Percentiles rank a stretch among this genome's conserved stretches.
Conservation (phyloP, 2,888 invertebrate genomes). For the Alloplasta piceator region DNA sequence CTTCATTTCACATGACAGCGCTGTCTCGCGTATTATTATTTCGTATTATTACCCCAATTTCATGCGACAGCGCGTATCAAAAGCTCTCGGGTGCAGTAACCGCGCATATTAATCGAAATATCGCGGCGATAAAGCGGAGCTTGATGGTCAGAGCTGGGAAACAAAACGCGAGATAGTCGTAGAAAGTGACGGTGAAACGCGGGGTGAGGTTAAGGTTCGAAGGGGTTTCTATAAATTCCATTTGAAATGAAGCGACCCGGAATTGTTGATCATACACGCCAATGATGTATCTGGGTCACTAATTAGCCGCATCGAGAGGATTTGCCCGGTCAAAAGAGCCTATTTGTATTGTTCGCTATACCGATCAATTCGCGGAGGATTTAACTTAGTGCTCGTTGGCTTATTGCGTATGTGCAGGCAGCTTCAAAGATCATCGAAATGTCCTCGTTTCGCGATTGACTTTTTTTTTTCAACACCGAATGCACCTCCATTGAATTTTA, state of each 20-base stretch:
- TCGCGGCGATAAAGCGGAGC: slow-evolving; percentile 14
- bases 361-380: not conserved
- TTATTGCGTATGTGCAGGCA: slow-evolving; percentile 4
- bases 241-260: slow-evolving; percentile 45
- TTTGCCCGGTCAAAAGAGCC: slow-evolving; percentile 8
- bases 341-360: slow-evolving; percentile 54
- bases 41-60: slow-evolving; percentile 43
- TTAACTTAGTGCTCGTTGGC: slow-evolving; percentile 9
- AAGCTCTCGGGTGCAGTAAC: slow-evolving; percentile 23
- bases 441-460: slow-evolving; percentile 10
- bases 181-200: slow-evolving; percentile 13
- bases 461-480: slow-evolving; percentile 38
- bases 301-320: slow-evolving; percentile 30
- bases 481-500: slow-evolving; percentile 39
- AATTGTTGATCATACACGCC: slow-evolving; percentile 55
- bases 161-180: not conserved
- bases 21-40: slow-evolving; percentile 45
- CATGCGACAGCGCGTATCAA: slow-evolving; percentile 16
- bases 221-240: slow-evolving; percentile 51
- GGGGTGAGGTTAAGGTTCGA: slow-evolving; percentile 3
- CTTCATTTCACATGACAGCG: slow-evolving; percentile 1
- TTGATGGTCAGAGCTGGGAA: slow-evolving; percentile 14
- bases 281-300: slow-evolving; percentile 49
- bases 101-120: slow-evolving; percentile 55
- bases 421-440: slow-evolving; percentile 26